Conservation (phyloP, 2,888 invertebrate species). For the Idaea straminata region DNA sequence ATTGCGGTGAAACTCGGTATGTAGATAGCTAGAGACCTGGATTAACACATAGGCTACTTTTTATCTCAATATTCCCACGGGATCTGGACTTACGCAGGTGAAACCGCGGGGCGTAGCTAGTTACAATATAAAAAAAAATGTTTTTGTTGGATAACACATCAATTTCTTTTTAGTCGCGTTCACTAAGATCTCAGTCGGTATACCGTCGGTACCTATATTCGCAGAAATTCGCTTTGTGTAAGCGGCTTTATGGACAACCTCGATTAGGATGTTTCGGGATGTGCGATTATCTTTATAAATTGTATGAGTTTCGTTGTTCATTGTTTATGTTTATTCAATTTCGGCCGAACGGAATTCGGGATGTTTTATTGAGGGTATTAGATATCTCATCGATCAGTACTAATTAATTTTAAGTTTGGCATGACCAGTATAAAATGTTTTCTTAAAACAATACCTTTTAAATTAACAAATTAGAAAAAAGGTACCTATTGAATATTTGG, state of each 20-base stretch:
- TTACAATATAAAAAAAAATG: too few relatives aligned
- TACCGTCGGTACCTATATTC: too few relatives aligned
- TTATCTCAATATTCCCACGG: too few relatives aligned
- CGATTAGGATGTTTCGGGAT: slow-evolving; percentile 1
- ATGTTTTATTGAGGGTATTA: not conserved
- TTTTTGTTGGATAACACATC: too few relatives aligned
- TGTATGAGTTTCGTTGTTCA: not conserved
- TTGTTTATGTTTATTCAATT: not conserved
- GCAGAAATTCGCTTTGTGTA: not conserved
- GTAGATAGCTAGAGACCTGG: too few relatives aligned
- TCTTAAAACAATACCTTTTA: not conserved
- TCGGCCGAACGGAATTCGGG: not conserved
- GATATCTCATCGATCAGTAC: not conserved
- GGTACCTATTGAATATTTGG: not conserved
- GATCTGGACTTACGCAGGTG: too few relatives aligned
- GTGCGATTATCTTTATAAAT: slow-evolving; percentile 1
- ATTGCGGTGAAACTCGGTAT: too few relatives aligned
- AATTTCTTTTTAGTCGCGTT: too few relatives aligned
- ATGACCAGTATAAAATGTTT: not conserved
- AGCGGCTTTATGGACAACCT: not conserved
- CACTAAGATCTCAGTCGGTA: too few relatives aligned
- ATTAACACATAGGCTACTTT: too few relatives aligned
- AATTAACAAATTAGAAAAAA: not conserved
- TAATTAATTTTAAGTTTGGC: not conserved
- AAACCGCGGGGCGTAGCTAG: too few relatives aligned